Percentiles rank a stretch among this genome's conserved stretches.
phyloP scores from a whole-genome alignment of 2,888 invertebrate genomes.

The Hirtodrosophila histrioides region DNA sequence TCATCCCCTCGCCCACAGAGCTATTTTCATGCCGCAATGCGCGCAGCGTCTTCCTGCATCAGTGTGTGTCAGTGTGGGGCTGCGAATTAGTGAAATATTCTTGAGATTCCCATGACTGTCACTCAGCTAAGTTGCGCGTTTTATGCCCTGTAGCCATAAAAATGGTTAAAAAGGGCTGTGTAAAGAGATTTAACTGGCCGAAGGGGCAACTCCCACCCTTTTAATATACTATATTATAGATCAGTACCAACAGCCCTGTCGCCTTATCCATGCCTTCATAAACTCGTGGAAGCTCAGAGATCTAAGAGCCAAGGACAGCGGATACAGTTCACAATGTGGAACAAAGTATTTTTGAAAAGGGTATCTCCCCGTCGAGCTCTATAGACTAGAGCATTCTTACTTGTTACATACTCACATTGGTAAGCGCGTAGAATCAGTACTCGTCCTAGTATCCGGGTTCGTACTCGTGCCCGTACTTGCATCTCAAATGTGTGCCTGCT shows the following conservation, averaged over 20 bases:
- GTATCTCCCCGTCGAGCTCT: no score
- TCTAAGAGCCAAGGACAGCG: no score
- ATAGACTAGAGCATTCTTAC: no score
- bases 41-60: slow-evolving; percentile 46
- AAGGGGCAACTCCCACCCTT: no score
- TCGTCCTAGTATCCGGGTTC: not conserved
- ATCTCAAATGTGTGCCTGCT: slow-evolving; percentile 50
- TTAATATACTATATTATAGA: no score
- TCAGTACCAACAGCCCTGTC: no score
- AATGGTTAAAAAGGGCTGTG: no score
- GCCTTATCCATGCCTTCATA: no score
- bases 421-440: slow-evolving; percentile 41
- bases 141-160: not conserved
- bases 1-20: not conserved
- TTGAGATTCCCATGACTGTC: slow-evolving; percentile 70
- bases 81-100: slow-evolving; percentile 74
- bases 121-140: slow-evolving; percentile 31
- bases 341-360: no score
- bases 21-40: slow-evolving; percentile 41
- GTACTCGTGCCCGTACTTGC: slow-evolving; percentile 9
- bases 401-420: slow-evolving; percentile 15
- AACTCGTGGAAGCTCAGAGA: no score
- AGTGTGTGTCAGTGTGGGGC: slow-evolving; percentile 6
- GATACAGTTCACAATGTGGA: no score
- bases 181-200: no score